phyloP scores from a whole-genome alignment of 2,888 invertebrate genomes.

The Bombylius discolor region DNA sequence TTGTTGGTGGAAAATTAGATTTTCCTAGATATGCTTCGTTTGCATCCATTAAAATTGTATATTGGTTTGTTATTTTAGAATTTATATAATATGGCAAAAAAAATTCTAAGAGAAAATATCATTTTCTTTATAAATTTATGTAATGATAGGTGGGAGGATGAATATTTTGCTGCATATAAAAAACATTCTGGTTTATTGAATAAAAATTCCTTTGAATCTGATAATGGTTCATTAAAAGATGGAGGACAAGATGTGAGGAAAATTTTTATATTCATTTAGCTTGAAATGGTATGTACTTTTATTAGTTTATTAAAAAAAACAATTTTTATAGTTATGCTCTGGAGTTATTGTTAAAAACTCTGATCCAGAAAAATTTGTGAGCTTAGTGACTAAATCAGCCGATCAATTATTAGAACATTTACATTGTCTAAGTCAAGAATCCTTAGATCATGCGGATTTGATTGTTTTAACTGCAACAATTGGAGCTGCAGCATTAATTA shows the following conservation, averaged over 20 bases:
- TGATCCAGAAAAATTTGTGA: constrained; percentile 63
- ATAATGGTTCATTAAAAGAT: not conserved
- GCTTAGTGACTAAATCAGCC: constrained; percentile 55
- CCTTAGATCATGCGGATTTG: constrained; percentile 70
- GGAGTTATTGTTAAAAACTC: constrained; percentile 58
- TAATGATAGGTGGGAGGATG: constrained; percentile 53
- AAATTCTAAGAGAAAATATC: no score
- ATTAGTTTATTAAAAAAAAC: not conserved
- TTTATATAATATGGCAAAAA: not conserved
- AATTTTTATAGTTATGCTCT: constrained; percentile 22
- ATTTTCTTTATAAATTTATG: no score
- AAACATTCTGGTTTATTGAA: constrained; percentile 45
- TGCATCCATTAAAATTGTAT: constrained; percentile 67
- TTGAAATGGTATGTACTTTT: not conserved
- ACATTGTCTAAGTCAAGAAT: constrained; percentile 67
- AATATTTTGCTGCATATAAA: constrained; percentile 62
- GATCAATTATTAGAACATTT: constrained; percentile 62
- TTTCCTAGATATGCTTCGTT: constrained; percentile 75
- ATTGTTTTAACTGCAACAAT: constrained; percentile 68
- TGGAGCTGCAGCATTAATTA: constrained; percentile 64
- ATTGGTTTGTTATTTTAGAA: constrained; percentile 42
- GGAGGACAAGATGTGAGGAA: constrained; percentile 32
- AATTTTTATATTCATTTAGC: constrained; percentile 17
- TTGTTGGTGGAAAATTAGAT: constrained; percentile 70
- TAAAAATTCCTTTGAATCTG: constrained; percentile 22